Conservation (phyloP, 2,113 vertebrate species). For the Pterophyllum scalare region DNA sequence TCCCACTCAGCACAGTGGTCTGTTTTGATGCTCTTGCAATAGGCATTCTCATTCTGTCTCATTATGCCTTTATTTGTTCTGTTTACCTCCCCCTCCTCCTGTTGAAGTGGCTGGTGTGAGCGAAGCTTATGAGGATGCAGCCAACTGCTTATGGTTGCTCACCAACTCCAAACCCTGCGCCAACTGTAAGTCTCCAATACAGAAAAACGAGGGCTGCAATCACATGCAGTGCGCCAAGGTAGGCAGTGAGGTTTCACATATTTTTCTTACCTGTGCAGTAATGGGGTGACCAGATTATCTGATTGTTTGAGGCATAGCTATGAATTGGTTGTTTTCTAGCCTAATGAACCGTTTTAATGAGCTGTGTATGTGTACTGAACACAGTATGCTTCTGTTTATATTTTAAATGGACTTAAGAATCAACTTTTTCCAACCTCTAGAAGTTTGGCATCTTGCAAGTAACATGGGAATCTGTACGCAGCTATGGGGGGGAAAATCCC, state of each 20-base stretch:
- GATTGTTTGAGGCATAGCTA: background rate
- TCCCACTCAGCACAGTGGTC: constrained; percentile 42
- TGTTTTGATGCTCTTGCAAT: constrained; percentile 47
- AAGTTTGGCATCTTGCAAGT: background rate
- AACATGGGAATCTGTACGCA: background rate
- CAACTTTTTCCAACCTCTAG: background rate
- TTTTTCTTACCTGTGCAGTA: background rate
- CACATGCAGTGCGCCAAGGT: constrained; percentile 99
- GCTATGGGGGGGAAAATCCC: background rate
- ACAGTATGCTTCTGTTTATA: background rate
- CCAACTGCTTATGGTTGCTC: constrained; percentile 97
- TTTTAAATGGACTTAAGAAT: background rate
- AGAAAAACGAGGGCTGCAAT: constrained; percentile 99
- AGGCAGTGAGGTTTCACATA: background rate
- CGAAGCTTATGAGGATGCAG: constrained; percentile 96
- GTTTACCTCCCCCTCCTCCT: constrained; percentile 25
- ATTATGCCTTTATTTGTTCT: constrained; percentile 61
- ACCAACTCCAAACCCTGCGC: constrained; percentile 97
- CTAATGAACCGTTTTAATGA: background rate
- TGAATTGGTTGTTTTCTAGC: background rate
- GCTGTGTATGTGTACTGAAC: background rate
- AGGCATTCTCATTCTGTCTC: constrained; percentile 54
- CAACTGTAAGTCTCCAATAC: constrained; percentile 98
- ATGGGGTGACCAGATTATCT: background rate
- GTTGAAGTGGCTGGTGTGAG: constrained; percentile 93